Conservation (phyloP, 92 coral and sea anemone genomes). For the Epizoanthus illoricatus region DNA sequence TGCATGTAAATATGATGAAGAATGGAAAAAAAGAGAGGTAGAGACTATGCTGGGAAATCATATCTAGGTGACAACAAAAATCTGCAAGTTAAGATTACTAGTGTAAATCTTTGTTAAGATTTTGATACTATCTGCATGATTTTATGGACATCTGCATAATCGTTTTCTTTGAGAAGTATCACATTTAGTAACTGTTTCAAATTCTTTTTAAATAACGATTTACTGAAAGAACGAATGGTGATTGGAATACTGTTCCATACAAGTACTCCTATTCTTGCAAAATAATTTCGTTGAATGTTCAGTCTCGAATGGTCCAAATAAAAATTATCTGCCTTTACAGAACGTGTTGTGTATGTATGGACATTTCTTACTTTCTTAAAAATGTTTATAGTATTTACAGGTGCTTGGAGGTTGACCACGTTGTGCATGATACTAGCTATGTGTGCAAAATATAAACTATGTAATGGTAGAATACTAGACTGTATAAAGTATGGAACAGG, state of each 20-base stretch:
- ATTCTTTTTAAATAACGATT: not conserved
- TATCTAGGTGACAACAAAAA: too few species aligned
- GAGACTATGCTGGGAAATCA: too few species aligned
- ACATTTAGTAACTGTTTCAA: not conserved
- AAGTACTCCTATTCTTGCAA: not conserved
- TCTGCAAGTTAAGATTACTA: too few species aligned
- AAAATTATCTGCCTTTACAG: not conserved
- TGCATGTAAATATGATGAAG: too few species aligned
- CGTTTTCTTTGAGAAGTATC: not conserved
- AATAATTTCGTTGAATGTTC: not conserved
- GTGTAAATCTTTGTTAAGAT: not conserved
- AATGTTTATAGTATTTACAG: conserved; percentile 30
- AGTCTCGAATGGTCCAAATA: not conserved
- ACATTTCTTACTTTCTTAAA: conserved; percentile 1
- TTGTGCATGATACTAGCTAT: not conserved
- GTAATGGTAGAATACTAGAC: conserved; percentile 24
- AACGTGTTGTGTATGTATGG: not conserved
- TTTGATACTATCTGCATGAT: not conserved
- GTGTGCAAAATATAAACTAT: conserved; percentile 13
- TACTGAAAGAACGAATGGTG: not conserved
- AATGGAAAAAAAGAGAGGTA: too few species aligned
- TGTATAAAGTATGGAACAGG: conserved; percentile 30
- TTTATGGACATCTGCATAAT: not conserved
- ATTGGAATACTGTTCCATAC: not conserved
- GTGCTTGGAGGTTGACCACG: conserved; percentile 22